Percentiles rank a stretch among this genome's conserved stretches.
These are phyloP conservation scores for silkworm (Bombyx mori) DNA, from an alignment of 1,140 invertebrate genomes.

Conservation along the genomic window DNA sequence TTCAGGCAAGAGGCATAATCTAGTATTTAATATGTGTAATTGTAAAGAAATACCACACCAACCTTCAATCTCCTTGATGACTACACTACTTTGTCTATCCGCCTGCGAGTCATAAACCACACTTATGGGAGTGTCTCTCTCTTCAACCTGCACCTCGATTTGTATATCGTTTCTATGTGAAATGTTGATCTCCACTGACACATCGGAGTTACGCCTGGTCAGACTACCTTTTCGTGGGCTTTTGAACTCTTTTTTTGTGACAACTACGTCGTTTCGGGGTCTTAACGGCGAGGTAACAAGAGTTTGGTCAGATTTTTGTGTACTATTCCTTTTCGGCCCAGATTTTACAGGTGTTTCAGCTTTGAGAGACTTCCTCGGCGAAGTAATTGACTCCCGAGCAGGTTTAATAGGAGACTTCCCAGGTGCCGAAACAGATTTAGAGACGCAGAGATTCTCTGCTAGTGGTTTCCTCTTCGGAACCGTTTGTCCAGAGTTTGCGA, in stretches of 20 bases:
- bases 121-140: constrained; percentile 54
- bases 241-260: constrained; percentile 54
- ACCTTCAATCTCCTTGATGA: constrained; percentile 57
- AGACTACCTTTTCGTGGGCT: constrained; percentile 40
- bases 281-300: constrained; percentile 22
- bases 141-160: constrained; percentile 67
- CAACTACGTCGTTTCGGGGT: constrained; percentile 40
- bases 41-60: constrained; percentile 8
- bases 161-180: constrained; percentile 65
- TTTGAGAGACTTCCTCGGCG: constrained; percentile 37
- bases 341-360: constrained; percentile 30
- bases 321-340: constrained; percentile 20
- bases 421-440: constrained; percentile 34
- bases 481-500: constrained; percentile 54
- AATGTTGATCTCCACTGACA: constrained; percentile 67
- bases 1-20: not conserved
- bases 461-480: constrained; percentile 56
- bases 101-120: constrained; percentile 37
- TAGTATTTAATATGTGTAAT: not conserved
- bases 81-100: constrained; percentile 35
- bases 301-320: constrained; percentile 30
- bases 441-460: constrained; percentile 41
- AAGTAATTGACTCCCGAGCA: constrained; percentile 28
- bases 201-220: constrained; percentile 48
- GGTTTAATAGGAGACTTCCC: constrained; percentile 40